Conservation (phyloP, 2,888 invertebrate species). For the Glyphotaelius pellucidus region DNA sequence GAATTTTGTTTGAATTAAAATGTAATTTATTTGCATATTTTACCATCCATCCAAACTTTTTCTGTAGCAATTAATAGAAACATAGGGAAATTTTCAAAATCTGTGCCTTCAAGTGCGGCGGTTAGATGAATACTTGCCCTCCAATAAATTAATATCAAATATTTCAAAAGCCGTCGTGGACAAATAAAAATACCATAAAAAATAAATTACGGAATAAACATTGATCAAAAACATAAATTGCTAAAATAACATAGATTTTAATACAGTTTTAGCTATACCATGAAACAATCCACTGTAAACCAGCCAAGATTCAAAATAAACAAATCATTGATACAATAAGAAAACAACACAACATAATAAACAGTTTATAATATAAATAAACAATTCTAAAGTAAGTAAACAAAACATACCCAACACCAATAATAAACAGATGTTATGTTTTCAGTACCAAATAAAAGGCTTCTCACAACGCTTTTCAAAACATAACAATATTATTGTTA, state of each 20-base stretch:
- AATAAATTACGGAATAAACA: no score
- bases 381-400: not conserved
- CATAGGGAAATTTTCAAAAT: no score
- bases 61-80: no score
- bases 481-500: not conserved
- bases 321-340: not conserved
- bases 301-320: not conserved
- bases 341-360: not conserved
- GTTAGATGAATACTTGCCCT: no score
- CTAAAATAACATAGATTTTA: not conserved
- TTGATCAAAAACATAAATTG: no score
- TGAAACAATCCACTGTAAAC: not conserved
- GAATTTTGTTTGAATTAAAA: no score
- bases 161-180: no score
- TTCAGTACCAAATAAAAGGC: not conserved
- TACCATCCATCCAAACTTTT: no score
- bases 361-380: not conserved
- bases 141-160: no score
- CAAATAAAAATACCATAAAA: no score
- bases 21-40: no score
- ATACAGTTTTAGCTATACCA: not conserved
- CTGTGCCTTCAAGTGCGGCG: no score
- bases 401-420: not conserved
- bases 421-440: not conserved
- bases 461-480: not conserved